phyloP scores from a whole-genome alignment of 2,888 invertebrate genomes.

The Coelinius sp. region DNA sequence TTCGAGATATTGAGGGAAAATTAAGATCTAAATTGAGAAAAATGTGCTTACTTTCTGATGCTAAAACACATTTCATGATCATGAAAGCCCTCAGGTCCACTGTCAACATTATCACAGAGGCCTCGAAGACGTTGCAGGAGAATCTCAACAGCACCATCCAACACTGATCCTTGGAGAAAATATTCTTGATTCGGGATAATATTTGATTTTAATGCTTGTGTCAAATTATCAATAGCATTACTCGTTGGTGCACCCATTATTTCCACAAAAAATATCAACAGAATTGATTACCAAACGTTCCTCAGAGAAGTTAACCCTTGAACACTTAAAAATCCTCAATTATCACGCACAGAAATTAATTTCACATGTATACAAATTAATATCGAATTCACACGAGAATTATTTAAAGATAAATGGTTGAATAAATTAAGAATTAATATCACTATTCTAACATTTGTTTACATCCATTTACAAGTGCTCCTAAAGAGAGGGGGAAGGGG shows the following conservation, averaged over 20 bases:
- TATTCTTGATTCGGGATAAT: constrained; percentile 96
- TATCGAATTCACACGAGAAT: too few species aligned
- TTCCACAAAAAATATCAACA: not conserved
- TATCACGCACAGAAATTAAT: not conserved
- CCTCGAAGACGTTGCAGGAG: constrained; percentile 89
- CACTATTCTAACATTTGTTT: not conserved
- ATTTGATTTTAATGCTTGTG: constrained; percentile 85
- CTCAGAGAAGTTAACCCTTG: not conserved
- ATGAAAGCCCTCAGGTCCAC: constrained; percentile 91
- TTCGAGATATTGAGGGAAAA: too few species aligned
- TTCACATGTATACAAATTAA: not conserved
- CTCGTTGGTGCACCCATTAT: constrained; percentile 72
- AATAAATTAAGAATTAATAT: not conserved
- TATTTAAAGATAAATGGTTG: not conserved
- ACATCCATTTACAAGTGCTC: not conserved
- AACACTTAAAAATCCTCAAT: not conserved
- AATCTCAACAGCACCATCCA: constrained; percentile 92
- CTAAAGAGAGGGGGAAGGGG: too few species aligned
- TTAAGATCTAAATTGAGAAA: too few species aligned
- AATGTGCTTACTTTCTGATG: constrained; percentile 73
- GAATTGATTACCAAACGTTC: too few species aligned
- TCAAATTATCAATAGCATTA: constrained; percentile 83
- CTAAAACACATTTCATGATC: constrained; percentile 95
- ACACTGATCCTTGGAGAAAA: constrained; percentile 91
- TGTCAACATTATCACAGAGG: constrained; percentile 93